phyloP scores from a whole-genome alignment of 2,797 vertebrate genomes.

The Basileuterus tristriatus region DNA sequence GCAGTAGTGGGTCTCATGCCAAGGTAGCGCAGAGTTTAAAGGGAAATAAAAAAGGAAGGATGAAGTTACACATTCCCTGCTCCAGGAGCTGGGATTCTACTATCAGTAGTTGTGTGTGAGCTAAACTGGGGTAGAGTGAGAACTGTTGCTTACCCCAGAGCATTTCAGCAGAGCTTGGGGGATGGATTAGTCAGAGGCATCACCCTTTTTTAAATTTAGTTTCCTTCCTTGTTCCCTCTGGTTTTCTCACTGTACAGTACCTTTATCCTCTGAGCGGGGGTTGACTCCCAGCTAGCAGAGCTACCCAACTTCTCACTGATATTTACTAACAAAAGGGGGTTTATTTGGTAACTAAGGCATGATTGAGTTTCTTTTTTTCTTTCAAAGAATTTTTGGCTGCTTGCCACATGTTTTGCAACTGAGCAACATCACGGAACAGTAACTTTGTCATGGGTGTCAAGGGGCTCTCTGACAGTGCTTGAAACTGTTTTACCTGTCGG shows the following conservation, averaged over 20 bases:
- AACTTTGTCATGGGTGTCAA: background rate
- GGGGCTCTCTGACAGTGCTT: background rate
- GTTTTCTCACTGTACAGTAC: background rate
- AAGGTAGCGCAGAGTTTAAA: background rate
- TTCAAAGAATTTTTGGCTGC: background rate
- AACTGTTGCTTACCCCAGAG: background rate
- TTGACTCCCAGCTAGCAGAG: background rate
- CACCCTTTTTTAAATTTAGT: background rate
- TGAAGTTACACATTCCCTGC: background rate
- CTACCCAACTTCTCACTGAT: background rate
- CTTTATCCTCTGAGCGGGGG: background rate
- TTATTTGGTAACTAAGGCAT: background rate
- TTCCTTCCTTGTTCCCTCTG: background rate
- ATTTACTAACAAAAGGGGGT: slow-evolving; percentile 4
- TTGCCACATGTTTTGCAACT: background rate
- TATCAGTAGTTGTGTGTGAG: background rate
- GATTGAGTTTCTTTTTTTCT: background rate
- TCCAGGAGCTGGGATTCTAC: background rate
- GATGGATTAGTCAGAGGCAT: background rate
- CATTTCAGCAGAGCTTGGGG: background rate
- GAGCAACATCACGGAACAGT: background rate
- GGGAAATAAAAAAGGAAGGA: background rate
- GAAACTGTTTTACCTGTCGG: background rate
- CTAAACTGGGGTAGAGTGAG: background rate
- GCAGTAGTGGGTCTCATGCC: background rate